Conservation (phyloP, 2,797 vertebrate genomes). For the Ambastaia sidthimunki region DNA sequence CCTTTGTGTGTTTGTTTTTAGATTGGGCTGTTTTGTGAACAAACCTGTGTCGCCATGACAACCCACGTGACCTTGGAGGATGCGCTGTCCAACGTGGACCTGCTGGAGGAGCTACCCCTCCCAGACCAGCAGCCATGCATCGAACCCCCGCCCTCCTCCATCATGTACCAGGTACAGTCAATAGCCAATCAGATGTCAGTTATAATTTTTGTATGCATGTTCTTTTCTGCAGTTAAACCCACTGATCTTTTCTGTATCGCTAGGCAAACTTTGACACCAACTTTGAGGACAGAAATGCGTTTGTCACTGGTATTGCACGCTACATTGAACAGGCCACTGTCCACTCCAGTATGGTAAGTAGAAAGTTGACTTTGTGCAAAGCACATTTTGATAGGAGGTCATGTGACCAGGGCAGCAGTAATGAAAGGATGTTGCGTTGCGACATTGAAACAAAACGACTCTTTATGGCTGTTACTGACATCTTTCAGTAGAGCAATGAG, state of each 20-base stretch:
- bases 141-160: constrained; percentile 96
- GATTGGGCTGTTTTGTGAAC: constrained; percentile 75
- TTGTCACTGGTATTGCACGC: constrained; percentile 96
- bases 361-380: constrained; percentile 12
- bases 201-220: background rate
- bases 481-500: constrained; percentile 4
- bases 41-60: constrained; percentile 86
- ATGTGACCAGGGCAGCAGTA: constrained; percentile 51
- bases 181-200: background rate
- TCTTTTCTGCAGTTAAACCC: background rate
- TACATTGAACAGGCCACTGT: constrained; percentile 99
- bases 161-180: constrained; percentile 97
- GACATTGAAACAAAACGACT: constrained; percentile 34
- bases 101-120: constrained; percentile 97
- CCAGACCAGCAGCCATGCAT: constrained; percentile 99
- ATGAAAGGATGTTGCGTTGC: constrained; percentile 45
- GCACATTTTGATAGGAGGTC: constrained; percentile 29
- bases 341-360: constrained; percentile 98
- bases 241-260: constrained; percentile 34
- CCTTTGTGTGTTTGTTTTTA: constrained; percentile 57
- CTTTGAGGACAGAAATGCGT: constrained; percentile 98
- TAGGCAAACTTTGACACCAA: constrained; percentile 99
- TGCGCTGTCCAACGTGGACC: constrained; percentile 98
- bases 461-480: constrained; percentile 35
- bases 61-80: constrained; percentile 98